A percentile compares a stretch with the other conserved stretches of the same genome.
Conservation (phyloP, 2,888 invertebrate genomes). For the Patella depressa region DNA sequence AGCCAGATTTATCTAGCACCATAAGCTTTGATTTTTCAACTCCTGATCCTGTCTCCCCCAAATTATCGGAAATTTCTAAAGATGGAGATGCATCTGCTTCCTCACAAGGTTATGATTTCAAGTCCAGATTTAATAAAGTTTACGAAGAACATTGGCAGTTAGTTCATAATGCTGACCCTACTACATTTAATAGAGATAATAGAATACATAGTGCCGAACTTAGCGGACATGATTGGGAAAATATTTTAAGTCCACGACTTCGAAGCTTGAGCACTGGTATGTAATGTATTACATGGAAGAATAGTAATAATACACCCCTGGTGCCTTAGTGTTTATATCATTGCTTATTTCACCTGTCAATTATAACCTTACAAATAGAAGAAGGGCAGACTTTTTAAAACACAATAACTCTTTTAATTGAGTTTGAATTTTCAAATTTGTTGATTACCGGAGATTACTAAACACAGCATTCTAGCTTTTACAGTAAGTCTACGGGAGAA, state of each 20-base stretch:
- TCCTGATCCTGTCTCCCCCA: slow-evolving; percentile 22
- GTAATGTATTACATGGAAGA: neutral
- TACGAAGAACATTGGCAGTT: slow-evolving; percentile 54
- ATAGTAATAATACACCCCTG: too few species aligned
- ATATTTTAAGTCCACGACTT: slow-evolving; percentile 28
- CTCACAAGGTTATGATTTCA: slow-evolving; percentile 52
- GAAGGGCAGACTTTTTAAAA: too few species aligned
- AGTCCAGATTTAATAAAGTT: slow-evolving; percentile 49
- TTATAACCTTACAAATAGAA: too few species aligned
- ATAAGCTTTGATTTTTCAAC: slow-evolving; percentile 63
- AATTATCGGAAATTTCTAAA: neutral
- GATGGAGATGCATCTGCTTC: neutral
- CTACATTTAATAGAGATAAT: neutral
- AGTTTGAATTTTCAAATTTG: too few species aligned
- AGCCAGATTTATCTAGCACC: slow-evolving; percentile 60
- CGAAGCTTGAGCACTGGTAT: slow-evolving; percentile 61
- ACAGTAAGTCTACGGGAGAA: too few species aligned
- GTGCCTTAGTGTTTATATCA: too few species aligned
- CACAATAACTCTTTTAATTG: too few species aligned
- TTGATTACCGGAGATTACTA: too few species aligned
- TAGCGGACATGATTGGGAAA: neutral
- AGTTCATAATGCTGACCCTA: slow-evolving; percentile 18
- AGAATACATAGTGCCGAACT: neutral
- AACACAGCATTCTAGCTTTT: too few species aligned
- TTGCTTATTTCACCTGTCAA: too few species aligned